These are phyloP conservation scores for Grallaria varia DNA, from an alignment of 2,113 vertebrate species.

Conservation along the genomic window DNA sequence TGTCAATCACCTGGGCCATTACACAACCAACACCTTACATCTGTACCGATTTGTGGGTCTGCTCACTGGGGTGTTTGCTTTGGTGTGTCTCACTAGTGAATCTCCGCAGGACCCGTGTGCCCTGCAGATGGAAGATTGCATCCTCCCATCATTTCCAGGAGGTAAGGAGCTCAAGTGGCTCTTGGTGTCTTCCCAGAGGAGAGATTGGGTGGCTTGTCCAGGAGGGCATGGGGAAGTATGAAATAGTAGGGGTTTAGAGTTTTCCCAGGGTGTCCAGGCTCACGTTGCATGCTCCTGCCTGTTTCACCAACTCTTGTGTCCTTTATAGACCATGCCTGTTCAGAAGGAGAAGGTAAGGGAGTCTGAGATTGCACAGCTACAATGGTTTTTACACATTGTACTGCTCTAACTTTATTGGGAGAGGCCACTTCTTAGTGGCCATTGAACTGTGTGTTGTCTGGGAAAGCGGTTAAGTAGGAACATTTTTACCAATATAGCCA, in stretches of 20 bases:
- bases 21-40: background rate
- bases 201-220: background rate
- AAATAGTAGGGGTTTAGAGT: background rate
- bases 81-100: fast-evolving
- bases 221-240: background rate
- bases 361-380: background rate
- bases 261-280: background rate
- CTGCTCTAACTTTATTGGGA: background rate
- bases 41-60: background rate
- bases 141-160: background rate
- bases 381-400: background rate
- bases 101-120: background rate
- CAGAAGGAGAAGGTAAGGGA: background rate
- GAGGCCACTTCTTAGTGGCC: background rate
- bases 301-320: background rate
- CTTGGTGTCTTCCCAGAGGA: background rate
- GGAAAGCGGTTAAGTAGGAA: background rate
- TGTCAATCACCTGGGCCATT: background rate
- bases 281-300: fast-evolving
- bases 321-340: fast-evolving
- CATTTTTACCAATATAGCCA: background rate
- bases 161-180: background rate
- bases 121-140: fast-evolving
- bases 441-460: background rate
- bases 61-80: background rate